A percentile compares a stretch with the other conserved stretches of the same genome.
phyloP scores from a whole-genome alignment of 2,888 invertebrate species.

The Pecten maximus region DNA sequence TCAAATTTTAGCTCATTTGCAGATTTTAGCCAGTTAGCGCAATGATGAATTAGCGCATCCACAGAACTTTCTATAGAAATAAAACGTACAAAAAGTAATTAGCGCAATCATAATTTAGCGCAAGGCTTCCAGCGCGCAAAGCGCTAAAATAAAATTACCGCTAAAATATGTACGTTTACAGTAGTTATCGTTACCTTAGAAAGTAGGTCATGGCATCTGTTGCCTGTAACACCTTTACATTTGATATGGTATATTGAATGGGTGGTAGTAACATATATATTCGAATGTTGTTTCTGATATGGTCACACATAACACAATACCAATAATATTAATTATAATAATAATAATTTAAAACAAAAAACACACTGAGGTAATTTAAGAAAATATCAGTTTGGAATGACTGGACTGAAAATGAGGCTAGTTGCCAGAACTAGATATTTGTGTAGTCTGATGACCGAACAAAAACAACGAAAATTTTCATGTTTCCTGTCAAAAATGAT shows the following conservation, averaged over 20 bases:
- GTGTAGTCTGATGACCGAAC: not conserved
- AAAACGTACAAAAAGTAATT: no score
- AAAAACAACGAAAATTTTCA: not conserved
- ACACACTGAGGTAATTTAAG: slow-evolving; percentile 25
- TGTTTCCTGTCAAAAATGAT: not conserved
- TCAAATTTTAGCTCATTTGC: no score
- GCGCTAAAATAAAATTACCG: no score
- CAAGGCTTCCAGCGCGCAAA: no score
- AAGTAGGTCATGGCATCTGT: not conserved
- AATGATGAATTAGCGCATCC: no score
- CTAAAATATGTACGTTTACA: no score
- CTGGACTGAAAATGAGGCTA: not conserved
- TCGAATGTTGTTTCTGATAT: slow-evolving; percentile 20
- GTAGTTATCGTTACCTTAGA: no score
- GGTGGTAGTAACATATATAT: not conserved
- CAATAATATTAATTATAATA: not conserved
- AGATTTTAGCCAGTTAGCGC: no score
- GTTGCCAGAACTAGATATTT: not conserved
- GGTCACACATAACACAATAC: not conserved
- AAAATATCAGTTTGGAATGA: slow-evolving; percentile 14
- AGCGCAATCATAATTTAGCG: no score
- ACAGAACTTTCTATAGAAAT: no score
- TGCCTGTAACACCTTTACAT: not conserved
- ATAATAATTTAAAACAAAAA: not conserved
- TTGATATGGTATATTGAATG: not conserved